These are phyloP conservation scores for Drosophila lacertosa DNA, from an alignment of 1,140 invertebrate genomes.

Conservation along the genomic window DNA sequence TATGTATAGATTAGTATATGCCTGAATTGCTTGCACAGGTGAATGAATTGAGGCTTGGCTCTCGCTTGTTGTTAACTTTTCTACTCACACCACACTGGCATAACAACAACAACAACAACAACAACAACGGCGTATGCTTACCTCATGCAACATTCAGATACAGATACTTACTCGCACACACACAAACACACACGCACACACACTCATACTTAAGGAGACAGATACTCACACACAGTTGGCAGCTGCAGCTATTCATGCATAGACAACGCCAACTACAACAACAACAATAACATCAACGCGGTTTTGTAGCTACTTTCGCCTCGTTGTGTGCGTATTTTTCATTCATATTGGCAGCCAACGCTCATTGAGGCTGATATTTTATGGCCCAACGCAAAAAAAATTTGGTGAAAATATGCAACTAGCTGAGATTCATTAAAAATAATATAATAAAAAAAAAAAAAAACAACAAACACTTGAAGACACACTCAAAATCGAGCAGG, in stretches of 20 bases:
- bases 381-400: slow-evolving; percentile 30
- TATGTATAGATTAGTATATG: too few species aligned
- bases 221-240: slow-evolving; percentile 40
- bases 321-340: slow-evolving; percentile 71
- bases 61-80: slow-evolving; percentile 50
- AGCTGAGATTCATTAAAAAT: slow-evolving; percentile 65
- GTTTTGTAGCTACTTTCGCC: slow-evolving; percentile 51
- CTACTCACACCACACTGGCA: slow-evolving; percentile 43
- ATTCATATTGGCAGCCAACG: slow-evolving; percentile 72
- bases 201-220: neutral
- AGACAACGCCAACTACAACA: slow-evolving; percentile 26
- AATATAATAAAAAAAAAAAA: slow-evolving; percentile 24
- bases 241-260: slow-evolving; percentile 66
- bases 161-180: slow-evolving; percentile 38
- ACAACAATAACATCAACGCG: slow-evolving; percentile 18
- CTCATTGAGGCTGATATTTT: slow-evolving; percentile 46
- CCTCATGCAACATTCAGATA: slow-evolving; percentile 70
- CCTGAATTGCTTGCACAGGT: slow-evolving; percentile 9
- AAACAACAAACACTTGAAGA: neutral
- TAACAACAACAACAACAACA: slow-evolving; percentile 26
- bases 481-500: slow-evolving; percentile 35
- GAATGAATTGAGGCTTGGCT: slow-evolving; percentile 43
- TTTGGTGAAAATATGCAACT: slow-evolving; percentile 52
- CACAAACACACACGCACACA: slow-evolving; percentile 24
- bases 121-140: slow-evolving; percentile 65